phyloP scores from a whole-genome alignment of 2,113 vertebrate genomes.

The Bambusicola thoracicus region DNA sequence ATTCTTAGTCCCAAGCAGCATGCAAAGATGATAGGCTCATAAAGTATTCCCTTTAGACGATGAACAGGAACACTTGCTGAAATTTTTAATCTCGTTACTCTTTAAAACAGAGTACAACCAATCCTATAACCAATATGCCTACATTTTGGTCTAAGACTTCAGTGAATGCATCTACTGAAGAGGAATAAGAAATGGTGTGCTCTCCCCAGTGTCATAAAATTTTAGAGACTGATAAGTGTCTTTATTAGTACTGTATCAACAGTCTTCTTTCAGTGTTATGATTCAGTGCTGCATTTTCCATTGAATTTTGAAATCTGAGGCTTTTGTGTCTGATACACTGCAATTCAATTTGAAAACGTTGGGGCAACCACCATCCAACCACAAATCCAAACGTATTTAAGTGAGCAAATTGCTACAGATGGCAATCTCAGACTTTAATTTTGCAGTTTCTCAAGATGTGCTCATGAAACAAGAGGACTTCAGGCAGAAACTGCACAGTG shows the following conservation, averaged over 20 bases:
- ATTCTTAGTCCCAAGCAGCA: neutral
- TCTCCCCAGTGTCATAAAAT: neutral
- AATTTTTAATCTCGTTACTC: neutral
- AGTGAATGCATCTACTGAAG: neutral
- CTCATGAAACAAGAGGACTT: neutral
- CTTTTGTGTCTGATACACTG: neutral
- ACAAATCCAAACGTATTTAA: neutral
- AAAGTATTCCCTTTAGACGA: neutral
- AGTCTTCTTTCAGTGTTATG: neutral
- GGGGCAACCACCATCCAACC: neutral
- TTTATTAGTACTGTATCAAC: neutral
- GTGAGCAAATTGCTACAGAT: neutral
- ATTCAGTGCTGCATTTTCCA: neutral
- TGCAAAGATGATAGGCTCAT: neutral
- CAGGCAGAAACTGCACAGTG: neutral
- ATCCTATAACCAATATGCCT: neutral
- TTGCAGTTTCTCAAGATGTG: neutral
- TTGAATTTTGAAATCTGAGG: neutral
- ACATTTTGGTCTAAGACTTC: neutral
- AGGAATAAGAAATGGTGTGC: neutral
- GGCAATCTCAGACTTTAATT: neutral
- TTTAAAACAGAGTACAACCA: neutral
- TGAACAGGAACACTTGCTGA: neutral
- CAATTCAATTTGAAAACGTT: neutral
- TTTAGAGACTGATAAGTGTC: neutral